Conservation (phyloP, 2,888 invertebrate species). For the Polyploca ridens region DNA sequence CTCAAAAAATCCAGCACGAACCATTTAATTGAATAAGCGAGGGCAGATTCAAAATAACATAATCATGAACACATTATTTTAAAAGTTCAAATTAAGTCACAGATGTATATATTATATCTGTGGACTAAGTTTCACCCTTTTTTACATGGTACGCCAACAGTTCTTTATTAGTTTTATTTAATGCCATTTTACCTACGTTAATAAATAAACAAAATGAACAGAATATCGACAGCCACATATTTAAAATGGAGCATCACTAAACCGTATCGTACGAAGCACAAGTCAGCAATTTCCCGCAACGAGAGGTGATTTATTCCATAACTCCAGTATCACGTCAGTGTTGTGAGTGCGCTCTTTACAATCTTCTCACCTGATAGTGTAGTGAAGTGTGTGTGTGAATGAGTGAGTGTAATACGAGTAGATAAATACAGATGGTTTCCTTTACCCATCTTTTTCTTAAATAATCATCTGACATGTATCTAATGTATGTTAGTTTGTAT, state of each 20-base stretch:
- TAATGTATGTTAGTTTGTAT: no score
- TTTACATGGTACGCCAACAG: no score
- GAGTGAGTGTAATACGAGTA: neutral
- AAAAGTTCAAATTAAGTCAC: no score
- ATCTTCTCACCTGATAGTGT: constrained; percentile 33
- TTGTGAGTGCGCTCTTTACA: constrained; percentile 36
- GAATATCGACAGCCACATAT: constrained; percentile 13
- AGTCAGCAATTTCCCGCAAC: constrained; percentile 70
- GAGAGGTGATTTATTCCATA: constrained; percentile 70
- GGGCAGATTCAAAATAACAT: no score
- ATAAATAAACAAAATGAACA: neutral
- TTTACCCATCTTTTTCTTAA: neutral
- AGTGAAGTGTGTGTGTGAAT: constrained; percentile 12
- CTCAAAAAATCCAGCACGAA: no score
- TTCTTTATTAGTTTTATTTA: no score
- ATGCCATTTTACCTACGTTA: no score
- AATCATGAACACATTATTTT: no score
- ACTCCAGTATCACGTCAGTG: constrained; percentile 50
- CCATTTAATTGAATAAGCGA: no score
- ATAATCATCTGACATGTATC: no score
- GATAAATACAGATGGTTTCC: neutral
- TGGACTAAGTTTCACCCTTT: no score
- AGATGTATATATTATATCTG: no score
- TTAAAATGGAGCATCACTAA: constrained; percentile 33
- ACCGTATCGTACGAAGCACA: constrained; percentile 43